Percentiles rank a stretch among this genome's conserved stretches.
These are phyloP conservation scores for Nomada ruficornis DNA, from an alignment of 2,888 invertebrate species.

Conservation along the genomic window DNA sequence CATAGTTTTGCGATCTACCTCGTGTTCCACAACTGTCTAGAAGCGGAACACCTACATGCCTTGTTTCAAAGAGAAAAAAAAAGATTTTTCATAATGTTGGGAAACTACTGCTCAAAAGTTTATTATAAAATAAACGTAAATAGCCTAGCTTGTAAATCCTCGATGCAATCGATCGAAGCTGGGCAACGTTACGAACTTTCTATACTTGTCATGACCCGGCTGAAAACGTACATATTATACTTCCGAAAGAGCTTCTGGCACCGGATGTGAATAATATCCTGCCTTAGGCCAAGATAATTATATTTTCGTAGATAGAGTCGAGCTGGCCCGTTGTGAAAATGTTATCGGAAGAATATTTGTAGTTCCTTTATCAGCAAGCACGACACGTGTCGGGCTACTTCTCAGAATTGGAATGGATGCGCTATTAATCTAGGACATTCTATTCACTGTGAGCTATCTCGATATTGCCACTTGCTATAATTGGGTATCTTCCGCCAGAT, in stretches of 20 bases:
- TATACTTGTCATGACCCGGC: not conserved
- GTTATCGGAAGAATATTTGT: too few species aligned
- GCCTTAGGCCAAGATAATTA: constrained; percentile 31
- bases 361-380: too few species aligned
- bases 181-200: constrained; percentile 33
- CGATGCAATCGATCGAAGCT: constrained; percentile 40
- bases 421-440: too few species aligned
- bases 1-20: not conserved
- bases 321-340: too few species aligned
- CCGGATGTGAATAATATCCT: constrained; percentile 42
- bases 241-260: constrained; percentile 28
- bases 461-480: too few species aligned
- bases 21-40: not conserved
- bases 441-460: too few species aligned
- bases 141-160: constrained; percentile 6
- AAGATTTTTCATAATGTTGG: not conserved
- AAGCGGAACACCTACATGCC: too few species aligned
- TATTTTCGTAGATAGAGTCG: constrained; percentile 28
- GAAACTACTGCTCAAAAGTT: not conserved
- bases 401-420: too few species aligned
- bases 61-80: not conserved
- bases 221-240: constrained; percentile 15
- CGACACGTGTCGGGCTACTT: too few species aligned
- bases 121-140: not conserved
- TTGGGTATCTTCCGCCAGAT: too few species aligned